Base-by-base conservation (phyloP, 2,113 vertebrate species). In the Heterocephalus glaber region DNA sequence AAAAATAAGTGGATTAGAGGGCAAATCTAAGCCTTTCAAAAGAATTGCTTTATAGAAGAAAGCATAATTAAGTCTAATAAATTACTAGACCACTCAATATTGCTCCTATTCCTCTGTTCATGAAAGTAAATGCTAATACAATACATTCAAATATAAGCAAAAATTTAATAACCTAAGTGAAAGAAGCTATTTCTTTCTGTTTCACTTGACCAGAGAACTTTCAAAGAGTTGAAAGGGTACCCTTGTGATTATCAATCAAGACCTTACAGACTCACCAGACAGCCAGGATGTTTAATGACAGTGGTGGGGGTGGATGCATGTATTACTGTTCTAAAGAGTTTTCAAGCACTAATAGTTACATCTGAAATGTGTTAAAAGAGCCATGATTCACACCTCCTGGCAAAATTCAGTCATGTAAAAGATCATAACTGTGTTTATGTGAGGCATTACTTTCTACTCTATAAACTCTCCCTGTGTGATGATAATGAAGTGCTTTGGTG, bases 1-100 rank as follows among this genome's bases (percentile, higher is more conserved):
- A 56, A 13, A 84, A 49, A 22, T 14, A 77, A 82, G 19, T 74
- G 7, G 41, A 79, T 94, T n/a, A 76, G 10, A 89, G 11, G 91
- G 58, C 7, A 68, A 93, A 89, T 52, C 30, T 66, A 77, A 94
- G 81, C n/a, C 14, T 94, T 65, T 84, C 65, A 74, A 92, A 14
- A 35, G 17, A 83, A 4, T 7, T 68, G 54, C 91, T 38, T 92
- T 81, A 70, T 20, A 90, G 63, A 88, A 80, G 33, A 65, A 61
- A 92, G 44, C 30, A 1, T 68, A 56, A 60, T 56, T 85, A 61
- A 41, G 20, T 47, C 24, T 96, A 79, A 90, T 38, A 65, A 92
- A 10, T 90, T 81, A 26, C 33, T n/a, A 47, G 38, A 38, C 13
- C 7, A 33, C 1, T 70, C 17, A 74, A 0, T 61, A 61, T 52